Base-by-base conservation (phyloP, 2,888 invertebrate genomes). In the Noctuana brunneofusca region DNA sequence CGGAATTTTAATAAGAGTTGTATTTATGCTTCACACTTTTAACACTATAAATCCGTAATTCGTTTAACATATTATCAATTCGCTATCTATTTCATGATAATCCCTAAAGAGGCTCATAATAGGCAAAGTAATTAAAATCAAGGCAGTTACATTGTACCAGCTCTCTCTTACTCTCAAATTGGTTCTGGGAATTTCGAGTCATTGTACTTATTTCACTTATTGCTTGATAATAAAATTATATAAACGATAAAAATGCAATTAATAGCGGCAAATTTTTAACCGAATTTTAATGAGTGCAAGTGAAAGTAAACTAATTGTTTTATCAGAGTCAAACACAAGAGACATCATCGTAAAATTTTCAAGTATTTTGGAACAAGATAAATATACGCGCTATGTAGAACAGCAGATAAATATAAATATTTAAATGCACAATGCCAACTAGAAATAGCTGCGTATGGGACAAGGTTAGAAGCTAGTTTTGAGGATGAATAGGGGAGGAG, bases 391-490 rank as follows among this genome's bases (percentile, higher is more conserved):
- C 27, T 52, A 57, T 57, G 63, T 46, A 52, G 52, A 63, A 43
- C 52, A 63, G 43, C 52, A 63, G 43, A 52, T 63, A 24, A 48
- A 58, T 58, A 53, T 53, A 56, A 50, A 63, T 58, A 49, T 63
- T 58, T 63, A 58, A 63, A 68, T 57, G 49, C 54, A 65, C 63
- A 59, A 24, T 50, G 66, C 56, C 66, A 68, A 64, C 66, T 65
- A 58, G 41, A 65, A 66, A 69, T 69, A 67, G 64, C 52, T 59
- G 30, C 22, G 57, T 18, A 58, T 64, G 63, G 24, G 49, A 65
- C 69, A 67, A 69, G 69, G 69, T 46, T 63, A 60, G 55, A 3
- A 49, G 38, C 48, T 55, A 27, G 52, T 6, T 52, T 53, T 56
- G 35, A 30, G 38, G 50, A 57, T 35, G 50, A 22, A 50, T 30